Evolutionary conservation across 1,140 invertebrate species (phyloP), one percentile per base, ranked within the genome.

Genomic region (Adelges cooleyi): DNA sequence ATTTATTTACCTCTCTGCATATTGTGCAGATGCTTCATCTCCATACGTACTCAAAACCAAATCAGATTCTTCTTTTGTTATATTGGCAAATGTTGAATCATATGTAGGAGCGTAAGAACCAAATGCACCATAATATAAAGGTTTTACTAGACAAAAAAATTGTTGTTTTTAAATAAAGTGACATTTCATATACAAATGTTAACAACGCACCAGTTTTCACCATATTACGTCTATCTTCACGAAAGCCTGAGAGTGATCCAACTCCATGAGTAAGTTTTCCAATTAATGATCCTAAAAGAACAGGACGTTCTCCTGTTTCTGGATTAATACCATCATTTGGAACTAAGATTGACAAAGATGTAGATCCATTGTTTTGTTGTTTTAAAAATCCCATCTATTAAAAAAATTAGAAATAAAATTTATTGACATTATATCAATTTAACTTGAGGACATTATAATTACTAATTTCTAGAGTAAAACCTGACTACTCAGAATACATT

Each of bases 91-190:
- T 2, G 91, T 93, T 0, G 92, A 95, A 75, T 98, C 95, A 75
- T 93, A 94, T 18, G 85, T 85, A 0, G 95, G 95, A 2, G 93
- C 93, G 78, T 95, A 95, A 2, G 92, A 94, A 38, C 90, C 87
- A 78, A 93, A 98, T 3, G 93, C 86, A 1, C 94, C 95, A 75
- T 97, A 97, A 74, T 92, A 90, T 2, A 96, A 76, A 0, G 93
- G 90, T 73, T 91, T 91, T 1, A 95, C 90, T 73, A 73, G 23
- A 75, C 75, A 56, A 67, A 49, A 62, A 48, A 59, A 10, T 49
- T 38, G 44, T 49, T 46, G 56, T 22, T 59, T 51, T 51, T 44
- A 23, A 49, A 29, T 25, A 54, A 46, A 54, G 11, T 36, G 54
- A 36, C 9, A 59, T 27, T 15, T 22, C 13, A 20, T 50, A 20